phyloP scores from a whole-genome alignment of 1,140 invertebrate genomes.

The Acromyrmex echinatior region DNA sequence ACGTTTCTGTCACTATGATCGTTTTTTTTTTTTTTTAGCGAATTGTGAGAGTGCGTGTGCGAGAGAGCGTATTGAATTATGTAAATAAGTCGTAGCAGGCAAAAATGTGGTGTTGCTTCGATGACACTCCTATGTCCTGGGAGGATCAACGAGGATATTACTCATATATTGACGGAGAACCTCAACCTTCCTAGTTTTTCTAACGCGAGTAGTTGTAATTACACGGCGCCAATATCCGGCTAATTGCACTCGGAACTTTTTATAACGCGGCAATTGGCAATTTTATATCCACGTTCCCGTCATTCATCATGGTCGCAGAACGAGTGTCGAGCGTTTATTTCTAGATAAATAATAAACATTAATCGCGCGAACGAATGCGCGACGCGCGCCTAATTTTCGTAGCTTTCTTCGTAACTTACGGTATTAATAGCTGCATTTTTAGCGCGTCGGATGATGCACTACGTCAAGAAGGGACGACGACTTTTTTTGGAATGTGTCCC shows the following conservation, averaged over 20 bases:
- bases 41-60: conserved; percentile 74
- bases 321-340: conserved; percentile 38
- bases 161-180: conserved; percentile 19
- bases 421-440: conserved; percentile 55
- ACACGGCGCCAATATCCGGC: conserved; percentile 40
- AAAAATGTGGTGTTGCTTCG: conserved; percentile 43
- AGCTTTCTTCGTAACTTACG: conserved; percentile 41
- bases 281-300: not conserved
- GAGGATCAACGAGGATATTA: conserved; percentile 27
- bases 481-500: conserved; percentile 22
- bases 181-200: conserved; percentile 2
- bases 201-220: conserved; percentile 75
- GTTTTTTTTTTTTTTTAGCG: conserved; percentile 72
- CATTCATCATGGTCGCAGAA: not conserved
- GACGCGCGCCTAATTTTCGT: conserved; percentile 23
- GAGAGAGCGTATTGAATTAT: conserved; percentile 67
- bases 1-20: conserved; percentile 29
- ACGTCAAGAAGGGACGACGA: conserved; percentile 4
- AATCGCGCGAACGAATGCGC: conserved; percentile 27
- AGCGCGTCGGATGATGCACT: conserved; percentile 8
- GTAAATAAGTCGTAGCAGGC: conserved; percentile 71
- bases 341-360: conserved; percentile 24
- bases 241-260: conserved; percentile 29
- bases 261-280: conserved; percentile 16
- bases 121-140: not conserved